Percentiles rank a stretch among this genome's conserved stretches.
phyloP scores from a whole-genome alignment of 1,140 invertebrate genomes.

The Antheraea pernyi region DNA sequence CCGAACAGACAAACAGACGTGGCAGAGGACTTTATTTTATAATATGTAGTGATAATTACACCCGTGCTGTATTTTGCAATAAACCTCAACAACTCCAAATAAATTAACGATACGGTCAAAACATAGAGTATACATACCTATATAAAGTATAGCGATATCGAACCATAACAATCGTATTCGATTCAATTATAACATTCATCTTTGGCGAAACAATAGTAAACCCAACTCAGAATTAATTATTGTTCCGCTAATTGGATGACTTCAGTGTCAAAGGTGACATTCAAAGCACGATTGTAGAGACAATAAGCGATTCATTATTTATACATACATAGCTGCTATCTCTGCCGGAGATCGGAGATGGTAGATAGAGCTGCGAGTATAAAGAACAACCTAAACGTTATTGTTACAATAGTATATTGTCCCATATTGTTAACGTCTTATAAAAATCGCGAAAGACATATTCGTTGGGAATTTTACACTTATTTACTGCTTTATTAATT shows the following conservation, averaged over 20 bases:
- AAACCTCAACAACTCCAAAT: too few species aligned
- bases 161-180: background rate
- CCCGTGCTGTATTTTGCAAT: too few species aligned
- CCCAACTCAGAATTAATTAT: constrained; percentile 19
- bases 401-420: background rate
- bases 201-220: constrained; percentile 18
- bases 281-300: constrained; percentile 48
- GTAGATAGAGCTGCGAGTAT: background rate
- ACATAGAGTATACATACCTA: too few species aligned
- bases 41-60: too few species aligned
- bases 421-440: background rate
- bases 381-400: background rate
- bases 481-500: too few species aligned
- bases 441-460: background rate
- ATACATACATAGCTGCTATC: constrained; percentile 41
- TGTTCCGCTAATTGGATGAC: constrained; percentile 23
- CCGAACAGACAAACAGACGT: too few species aligned
- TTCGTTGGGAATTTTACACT: too few species aligned
- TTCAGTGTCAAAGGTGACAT: constrained; percentile 41
- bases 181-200: background rate
- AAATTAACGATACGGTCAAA: too few species aligned
- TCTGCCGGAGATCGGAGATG: constrained; percentile 34
- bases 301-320: constrained; percentile 50
- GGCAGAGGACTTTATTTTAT: too few species aligned
- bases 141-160: too few species aligned